These are phyloP conservation scores for Luscinia megarhynchos DNA, from an alignment of 2,797 vertebrate genomes.

Conservation along the genomic window DNA sequence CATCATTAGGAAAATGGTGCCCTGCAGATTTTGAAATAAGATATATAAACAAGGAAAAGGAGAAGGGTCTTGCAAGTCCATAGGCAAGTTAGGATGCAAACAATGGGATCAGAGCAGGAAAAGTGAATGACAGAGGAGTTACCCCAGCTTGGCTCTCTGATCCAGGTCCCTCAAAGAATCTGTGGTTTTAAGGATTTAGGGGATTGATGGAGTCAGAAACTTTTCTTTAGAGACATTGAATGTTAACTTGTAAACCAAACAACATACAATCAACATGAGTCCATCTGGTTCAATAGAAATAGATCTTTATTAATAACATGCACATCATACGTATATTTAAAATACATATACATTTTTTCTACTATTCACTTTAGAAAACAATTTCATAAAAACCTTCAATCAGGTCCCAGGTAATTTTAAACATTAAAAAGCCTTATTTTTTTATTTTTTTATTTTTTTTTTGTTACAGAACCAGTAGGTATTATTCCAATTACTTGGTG, in stretches of 20 bases:
- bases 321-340: slow-evolving; percentile 77
- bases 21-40: neutral
- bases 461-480: slow-evolving; percentile 70
- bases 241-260: neutral
- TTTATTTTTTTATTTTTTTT: slow-evolving; percentile 7
- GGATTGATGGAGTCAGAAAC: neutral
- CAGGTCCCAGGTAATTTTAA: slow-evolving; percentile 76
- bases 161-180: neutral
- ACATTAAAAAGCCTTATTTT: slow-evolving; percentile 70
- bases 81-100: neutral
- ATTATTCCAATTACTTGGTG: slow-evolving; percentile 66
- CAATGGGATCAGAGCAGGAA: neutral
- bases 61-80: neutral
- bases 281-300: slow-evolving; percentile 76
- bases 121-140: neutral
- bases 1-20: neutral
- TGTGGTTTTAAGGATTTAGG: neutral
- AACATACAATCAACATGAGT: neutral
- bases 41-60: neutral
- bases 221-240: neutral
- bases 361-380: slow-evolving; percentile 79
- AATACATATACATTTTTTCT: slow-evolving; percentile 79
- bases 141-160: neutral
- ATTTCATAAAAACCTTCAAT: slow-evolving; percentile 75
- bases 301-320: slow-evolving; percentile 82